Evolutionary conservation across 2,888 invertebrate genomes (phyloP).

Genomic region (Ferdinandea cuprea): DNA sequence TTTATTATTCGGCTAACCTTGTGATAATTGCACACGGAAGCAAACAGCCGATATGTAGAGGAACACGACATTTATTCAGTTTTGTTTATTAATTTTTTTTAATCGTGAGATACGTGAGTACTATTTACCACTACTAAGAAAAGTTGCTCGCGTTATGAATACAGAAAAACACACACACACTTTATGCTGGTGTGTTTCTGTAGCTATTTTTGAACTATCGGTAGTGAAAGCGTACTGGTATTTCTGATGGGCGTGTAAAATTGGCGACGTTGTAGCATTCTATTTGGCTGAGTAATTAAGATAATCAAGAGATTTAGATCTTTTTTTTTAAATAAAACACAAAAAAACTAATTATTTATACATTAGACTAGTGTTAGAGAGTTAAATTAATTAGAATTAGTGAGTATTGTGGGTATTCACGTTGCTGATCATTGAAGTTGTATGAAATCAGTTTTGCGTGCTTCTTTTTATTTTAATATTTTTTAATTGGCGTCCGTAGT

Average conservation of each 20-base stretch:
- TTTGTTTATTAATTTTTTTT: too few relatives aligned
- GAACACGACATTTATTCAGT: conserved; percentile 10
- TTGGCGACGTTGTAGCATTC: conserved; percentile 25
- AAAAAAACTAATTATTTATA: neutral
- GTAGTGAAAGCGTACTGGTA: neutral
- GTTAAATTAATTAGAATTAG: neutral
- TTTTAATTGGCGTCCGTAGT: neutral
- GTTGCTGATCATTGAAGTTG: neutral
- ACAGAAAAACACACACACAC: neutral
- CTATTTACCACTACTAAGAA: conserved; percentile 12
- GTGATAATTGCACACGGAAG: conserved; percentile 69
- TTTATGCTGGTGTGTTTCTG: neutral
- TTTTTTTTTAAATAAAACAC: too few relatives aligned
- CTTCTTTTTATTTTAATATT: neutral
- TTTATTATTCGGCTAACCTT: conserved; percentile 59
- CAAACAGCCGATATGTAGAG: conserved; percentile 35
- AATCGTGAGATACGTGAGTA: neutral
- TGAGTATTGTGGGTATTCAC: neutral
- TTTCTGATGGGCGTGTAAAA: conserved; percentile 35
- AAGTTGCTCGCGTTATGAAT: neutral
- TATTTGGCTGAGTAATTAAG: conserved; percentile 47
- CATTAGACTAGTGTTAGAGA: neutral
- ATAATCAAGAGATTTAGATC: conserved; percentile 18
- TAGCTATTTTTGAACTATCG: conserved; percentile 4
- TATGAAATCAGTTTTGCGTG: neutral